Conservation (phyloP, 2,797 vertebrate species). For the Podargus strigoides region DNA sequence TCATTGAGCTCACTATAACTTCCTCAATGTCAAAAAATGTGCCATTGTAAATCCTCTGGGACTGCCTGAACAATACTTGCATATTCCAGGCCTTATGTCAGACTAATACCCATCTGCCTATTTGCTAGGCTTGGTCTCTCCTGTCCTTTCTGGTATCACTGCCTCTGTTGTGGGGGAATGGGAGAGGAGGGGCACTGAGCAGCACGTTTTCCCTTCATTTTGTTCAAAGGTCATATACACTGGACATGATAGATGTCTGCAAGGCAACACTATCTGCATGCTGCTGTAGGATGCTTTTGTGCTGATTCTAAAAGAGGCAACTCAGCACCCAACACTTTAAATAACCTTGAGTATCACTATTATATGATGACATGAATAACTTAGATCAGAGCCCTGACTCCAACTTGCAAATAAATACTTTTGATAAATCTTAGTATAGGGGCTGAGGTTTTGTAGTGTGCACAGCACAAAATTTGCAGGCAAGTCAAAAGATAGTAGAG, state of each 20-base stretch:
- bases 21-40: conserved; percentile 35
- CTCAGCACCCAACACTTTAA: not conserved
- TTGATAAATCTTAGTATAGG: not conserved
- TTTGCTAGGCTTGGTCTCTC: not conserved
- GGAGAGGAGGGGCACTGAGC: not conserved
- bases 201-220: not conserved
- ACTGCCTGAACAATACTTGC: not conserved
- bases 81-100: conserved; percentile 45
- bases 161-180: not conserved
- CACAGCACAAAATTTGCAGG: not conserved
- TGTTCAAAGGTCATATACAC: not conserved
- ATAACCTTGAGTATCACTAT: not conserved
- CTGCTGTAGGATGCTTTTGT: not conserved
- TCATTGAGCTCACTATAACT: not conserved
- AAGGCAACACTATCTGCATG: not conserved
- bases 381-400: not conserved
- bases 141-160: not conserved
- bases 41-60: not conserved
- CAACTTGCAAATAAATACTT: not conserved
- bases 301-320: not conserved
- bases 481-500: not conserved
- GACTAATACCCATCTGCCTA: not conserved
- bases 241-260: not conserved
- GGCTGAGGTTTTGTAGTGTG: not conserved
- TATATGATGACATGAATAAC: not conserved